These are phyloP conservation scores for Tetranychus truncatus DNA, from an alignment of 2,888 invertebrate genomes.

Conservation along the genomic window DNA sequence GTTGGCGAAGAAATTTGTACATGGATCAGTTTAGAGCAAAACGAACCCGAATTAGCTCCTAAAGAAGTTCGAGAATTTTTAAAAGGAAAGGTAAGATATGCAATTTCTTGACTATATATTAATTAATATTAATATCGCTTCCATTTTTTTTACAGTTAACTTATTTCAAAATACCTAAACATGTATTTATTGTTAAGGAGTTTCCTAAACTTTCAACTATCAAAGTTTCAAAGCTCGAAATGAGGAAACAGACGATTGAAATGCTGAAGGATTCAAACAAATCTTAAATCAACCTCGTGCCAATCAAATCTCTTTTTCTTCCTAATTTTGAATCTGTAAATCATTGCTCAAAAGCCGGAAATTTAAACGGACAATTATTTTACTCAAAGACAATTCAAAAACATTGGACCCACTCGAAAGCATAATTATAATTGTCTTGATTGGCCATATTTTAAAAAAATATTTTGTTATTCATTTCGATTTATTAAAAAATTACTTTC, in stretches of 20 bases:
- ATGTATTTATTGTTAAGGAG: not conserved
- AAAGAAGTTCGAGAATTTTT: slow-evolving; percentile 4
- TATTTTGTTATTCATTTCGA: too few species aligned
- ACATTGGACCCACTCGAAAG: too few species aligned
- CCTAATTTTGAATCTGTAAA: not conserved
- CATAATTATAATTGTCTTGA: too few species aligned
- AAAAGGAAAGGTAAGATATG: not conserved
- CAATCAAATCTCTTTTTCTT: not conserved
- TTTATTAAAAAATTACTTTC: too few species aligned
- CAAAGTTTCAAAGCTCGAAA: not conserved
- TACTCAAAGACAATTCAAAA: too few species aligned
- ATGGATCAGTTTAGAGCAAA: slow-evolving; percentile 32
- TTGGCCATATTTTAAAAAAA: too few species aligned
- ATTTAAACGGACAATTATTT: too few species aligned
- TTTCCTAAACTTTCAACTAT: not conserved
- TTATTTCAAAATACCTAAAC: slow-evolving; percentile 10
- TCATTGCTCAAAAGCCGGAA: too few species aligned
- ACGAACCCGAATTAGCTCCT: not conserved
- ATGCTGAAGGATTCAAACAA: not conserved
- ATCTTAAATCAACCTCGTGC: not conserved
- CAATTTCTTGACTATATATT: not conserved
- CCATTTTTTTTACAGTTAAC: not conserved
- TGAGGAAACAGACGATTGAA: not conserved
- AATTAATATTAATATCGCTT: not conserved
- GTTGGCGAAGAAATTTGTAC: slow-evolving; percentile 40